These are phyloP conservation scores for Melanotaenia pygmaea DNA, from an alignment of 2,797 vertebrate species.

Conservation along the genomic window DNA sequence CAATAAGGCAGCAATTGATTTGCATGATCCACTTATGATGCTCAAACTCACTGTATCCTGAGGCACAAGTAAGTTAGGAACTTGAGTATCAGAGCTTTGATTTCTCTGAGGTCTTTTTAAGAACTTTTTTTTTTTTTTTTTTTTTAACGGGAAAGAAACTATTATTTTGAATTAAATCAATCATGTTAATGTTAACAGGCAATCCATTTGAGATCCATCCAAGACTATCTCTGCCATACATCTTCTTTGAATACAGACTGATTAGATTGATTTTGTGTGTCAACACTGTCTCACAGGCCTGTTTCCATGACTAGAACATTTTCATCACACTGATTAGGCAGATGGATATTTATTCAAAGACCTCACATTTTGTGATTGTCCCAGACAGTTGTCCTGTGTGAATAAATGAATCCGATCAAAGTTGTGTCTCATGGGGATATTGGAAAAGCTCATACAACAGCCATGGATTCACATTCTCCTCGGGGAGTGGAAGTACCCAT, in stretches of 20 bases:
- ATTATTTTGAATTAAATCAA: not conserved
- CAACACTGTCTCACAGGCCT: constrained; percentile 14
- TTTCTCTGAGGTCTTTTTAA: not conserved
- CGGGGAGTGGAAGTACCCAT: constrained; percentile 64
- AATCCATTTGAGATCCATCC: not conserved
- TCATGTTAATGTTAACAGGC: not conserved
- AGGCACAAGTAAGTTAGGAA: constrained; percentile 24
- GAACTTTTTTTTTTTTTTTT: not conserved
- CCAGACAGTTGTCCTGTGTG: constrained; percentile 51
- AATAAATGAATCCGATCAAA: constrained; percentile 63
- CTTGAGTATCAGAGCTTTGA: not conserved
- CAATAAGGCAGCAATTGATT: constrained; percentile 55
- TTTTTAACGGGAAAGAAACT: not conserved
- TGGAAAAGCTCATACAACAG: constrained; percentile 42
- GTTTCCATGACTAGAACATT: constrained; percentile 46
- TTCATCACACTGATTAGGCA: constrained; percentile 48
- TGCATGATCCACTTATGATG: constrained; percentile 58
- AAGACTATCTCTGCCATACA: not conserved
- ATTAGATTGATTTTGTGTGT: constrained; percentile 18
- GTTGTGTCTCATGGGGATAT: constrained; percentile 21
- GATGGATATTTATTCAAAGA: constrained; percentile 27
- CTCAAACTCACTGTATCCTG: constrained; percentile 24
- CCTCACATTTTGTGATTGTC: constrained; percentile 40
- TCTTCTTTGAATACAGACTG: constrained; percentile 16
- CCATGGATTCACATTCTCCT: constrained; percentile 37